Conservation (phyloP, 2,113 vertebrate species). For the Notothenia coriiceps region DNA sequence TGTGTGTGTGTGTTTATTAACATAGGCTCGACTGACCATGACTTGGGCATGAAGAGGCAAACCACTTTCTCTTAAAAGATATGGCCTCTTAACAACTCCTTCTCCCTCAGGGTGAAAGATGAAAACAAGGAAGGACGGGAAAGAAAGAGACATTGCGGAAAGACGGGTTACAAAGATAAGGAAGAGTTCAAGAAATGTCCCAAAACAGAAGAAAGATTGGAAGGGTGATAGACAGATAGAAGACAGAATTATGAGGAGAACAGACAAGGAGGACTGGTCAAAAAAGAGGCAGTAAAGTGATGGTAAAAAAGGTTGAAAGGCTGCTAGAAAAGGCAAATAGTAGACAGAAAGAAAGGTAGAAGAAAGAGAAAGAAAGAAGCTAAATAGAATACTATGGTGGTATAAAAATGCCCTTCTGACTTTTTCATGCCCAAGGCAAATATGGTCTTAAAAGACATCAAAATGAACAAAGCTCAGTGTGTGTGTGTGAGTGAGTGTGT, state of each 20-base stretch:
- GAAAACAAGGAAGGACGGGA: slow-evolving; percentile 20
- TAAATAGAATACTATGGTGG: slow-evolving; percentile 17
- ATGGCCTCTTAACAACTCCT: slow-evolving; percentile 39
- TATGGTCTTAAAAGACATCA: slow-evolving; percentile 63
- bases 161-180: neutral
- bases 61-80: slow-evolving; percentile 57
- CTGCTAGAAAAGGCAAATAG: slow-evolving; percentile 12
- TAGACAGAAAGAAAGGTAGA: slow-evolving; percentile 47
- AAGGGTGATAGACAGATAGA: slow-evolving; percentile 3
- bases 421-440: slow-evolving; percentile 49
- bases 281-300: slow-evolving; percentile 18
- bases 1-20: slow-evolving; percentile 11
- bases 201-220: slow-evolving; percentile 21
- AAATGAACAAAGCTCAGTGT: slow-evolving; percentile 67
- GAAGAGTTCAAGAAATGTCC: slow-evolving; percentile 33
- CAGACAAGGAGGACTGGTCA: slow-evolving; percentile 11
- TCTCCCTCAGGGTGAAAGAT: slow-evolving; percentile 13
- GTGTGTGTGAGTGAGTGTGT: slow-evolving; percentile 28
- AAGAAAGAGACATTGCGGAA: neutral
- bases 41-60: slow-evolving; percentile 56
- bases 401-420: slow-evolving; percentile 69
- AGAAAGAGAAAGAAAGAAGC: slow-evolving; percentile 27
- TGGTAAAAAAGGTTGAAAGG: slow-evolving; percentile 25
- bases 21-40: slow-evolving; percentile 63
- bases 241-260: neutral